These are phyloP conservation scores for Clarias pachynema DNA, from an alignment of 2,797 vertebrate species.

Conservation along the genomic window DNA sequence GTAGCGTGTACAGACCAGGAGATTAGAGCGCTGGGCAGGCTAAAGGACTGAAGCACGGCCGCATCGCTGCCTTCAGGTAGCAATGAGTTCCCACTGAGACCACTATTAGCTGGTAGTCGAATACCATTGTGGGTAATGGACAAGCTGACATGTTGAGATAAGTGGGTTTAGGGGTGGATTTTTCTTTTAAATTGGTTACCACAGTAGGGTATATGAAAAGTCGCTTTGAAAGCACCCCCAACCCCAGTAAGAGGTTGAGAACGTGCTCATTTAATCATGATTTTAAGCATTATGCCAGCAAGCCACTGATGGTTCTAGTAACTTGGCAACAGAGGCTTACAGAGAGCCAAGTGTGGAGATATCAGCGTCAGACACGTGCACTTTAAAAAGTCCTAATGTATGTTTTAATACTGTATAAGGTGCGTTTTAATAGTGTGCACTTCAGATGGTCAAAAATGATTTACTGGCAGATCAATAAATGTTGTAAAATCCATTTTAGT, in stretches of 20 bases:
- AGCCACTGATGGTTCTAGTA: background rate
- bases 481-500: background rate
- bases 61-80: background rate
- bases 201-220: background rate
- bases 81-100: background rate
- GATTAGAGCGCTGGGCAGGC: background rate
- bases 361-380: background rate
- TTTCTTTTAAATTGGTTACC: background rate
- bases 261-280: background rate
- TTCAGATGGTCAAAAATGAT: background rate
- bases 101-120: background rate
- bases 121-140: background rate
- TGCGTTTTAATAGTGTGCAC: background rate
- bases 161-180: background rate
- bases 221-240: background rate
- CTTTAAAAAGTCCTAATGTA: background rate
- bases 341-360: background rate
- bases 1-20: background rate
- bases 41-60: background rate
- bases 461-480: background rate
- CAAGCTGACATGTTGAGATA: background rate
- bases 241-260: background rate
- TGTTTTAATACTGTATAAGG: background rate
- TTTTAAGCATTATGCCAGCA: background rate
- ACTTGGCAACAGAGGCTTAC: background rate